Evolutionary conservation across 2,113 vertebrate genomes (phyloP).

Genomic region (Corythoichthys intestinalis): DNA sequence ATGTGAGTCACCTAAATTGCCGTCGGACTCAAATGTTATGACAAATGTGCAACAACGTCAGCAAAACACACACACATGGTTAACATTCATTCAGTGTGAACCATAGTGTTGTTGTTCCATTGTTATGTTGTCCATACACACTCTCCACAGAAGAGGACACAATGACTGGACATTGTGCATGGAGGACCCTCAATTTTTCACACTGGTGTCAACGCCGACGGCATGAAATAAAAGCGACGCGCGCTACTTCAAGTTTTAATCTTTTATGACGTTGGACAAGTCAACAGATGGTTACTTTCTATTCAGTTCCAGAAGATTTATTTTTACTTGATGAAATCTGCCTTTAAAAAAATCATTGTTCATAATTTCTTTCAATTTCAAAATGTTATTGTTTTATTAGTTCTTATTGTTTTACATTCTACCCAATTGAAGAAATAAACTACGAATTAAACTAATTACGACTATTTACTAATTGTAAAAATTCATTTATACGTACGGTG

Average conservation of each 20-base stretch:
- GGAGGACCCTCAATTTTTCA: constrained; percentile 57
- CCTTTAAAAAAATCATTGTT: no score
- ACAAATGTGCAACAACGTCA: neutral
- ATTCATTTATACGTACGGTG: no score
- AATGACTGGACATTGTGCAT: constrained; percentile 13
- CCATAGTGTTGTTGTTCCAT: neutral
- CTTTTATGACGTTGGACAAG: constrained; percentile 10
- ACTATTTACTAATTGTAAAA: no score
- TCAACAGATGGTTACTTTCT: no score
- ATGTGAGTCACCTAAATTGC: neutral
- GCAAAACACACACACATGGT: neutral
- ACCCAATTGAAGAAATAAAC: no score
- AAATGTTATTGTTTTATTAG: no score
- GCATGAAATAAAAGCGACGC: constrained; percentile 54
- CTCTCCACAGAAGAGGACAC: constrained; percentile 16
- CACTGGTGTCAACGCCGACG: constrained; percentile 58
- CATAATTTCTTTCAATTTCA: no score
- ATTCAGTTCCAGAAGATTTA: no score
- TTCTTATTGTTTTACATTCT: no score
- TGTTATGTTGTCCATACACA: neutral
- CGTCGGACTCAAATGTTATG: neutral
- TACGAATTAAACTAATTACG: no score
- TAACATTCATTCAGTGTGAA: neutral
- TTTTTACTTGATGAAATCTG: no score
- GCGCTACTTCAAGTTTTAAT: constrained; percentile 61